A percentile compares a stretch with the other conserved stretches of the same genome.
Evolutionary conservation across 2,113 vertebrate genomes (phyloP).

Genomic region (Bothrops jararaca): DNA sequence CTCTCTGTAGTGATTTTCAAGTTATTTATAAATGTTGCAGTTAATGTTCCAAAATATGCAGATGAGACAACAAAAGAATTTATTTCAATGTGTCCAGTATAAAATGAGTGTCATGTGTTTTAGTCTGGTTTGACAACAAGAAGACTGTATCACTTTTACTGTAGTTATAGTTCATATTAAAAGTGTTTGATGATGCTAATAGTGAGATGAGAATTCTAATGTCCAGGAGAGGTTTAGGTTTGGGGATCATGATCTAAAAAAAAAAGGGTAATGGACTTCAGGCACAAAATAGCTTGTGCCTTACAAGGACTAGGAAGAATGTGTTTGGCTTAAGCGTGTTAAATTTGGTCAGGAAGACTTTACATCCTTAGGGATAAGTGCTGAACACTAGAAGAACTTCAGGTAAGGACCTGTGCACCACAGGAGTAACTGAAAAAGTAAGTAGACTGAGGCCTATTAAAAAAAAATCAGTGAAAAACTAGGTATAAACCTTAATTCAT

Average conservation of each 20-base stretch:
- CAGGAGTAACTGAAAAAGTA: neutral
- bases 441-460: neutral
- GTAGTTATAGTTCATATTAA: neutral
- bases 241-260: neutral
- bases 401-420: neutral
- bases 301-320: neutral
- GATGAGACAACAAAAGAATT: constrained; percentile 19
- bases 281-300: neutral
- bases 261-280: neutral
- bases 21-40: constrained; percentile 50
- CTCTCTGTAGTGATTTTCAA: constrained; percentile 55
- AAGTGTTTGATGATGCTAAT: neutral
- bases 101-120: neutral
- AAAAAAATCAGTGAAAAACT: neutral
- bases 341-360: neutral
- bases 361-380: neutral
- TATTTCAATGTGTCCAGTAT: neutral
- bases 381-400: neutral
- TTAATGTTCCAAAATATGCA: constrained; percentile 31
- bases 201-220: neutral
- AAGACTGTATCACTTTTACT: neutral
- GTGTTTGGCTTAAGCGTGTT: neutral
- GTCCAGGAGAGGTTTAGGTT: neutral
- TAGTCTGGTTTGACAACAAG: neutral
- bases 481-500: neutral